Evolutionary conservation across 1,140 invertebrate species (phyloP).

Genomic region (Drosophila erecta): DNA sequence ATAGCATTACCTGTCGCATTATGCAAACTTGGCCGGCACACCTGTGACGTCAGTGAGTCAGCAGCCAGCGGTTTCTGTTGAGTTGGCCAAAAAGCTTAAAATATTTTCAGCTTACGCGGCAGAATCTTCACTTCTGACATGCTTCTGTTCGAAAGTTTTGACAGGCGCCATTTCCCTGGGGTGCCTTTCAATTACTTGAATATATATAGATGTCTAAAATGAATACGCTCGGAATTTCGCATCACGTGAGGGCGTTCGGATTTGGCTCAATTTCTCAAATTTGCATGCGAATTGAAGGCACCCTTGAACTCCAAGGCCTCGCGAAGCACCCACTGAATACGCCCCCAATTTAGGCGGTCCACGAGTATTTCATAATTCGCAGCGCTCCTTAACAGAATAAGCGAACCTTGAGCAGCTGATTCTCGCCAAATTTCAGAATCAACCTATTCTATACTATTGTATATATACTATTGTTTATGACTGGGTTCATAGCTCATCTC

Average conservation of each 20-base stretch:
- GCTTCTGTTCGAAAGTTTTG: conserved; percentile 40
- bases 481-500: conserved; percentile 22
- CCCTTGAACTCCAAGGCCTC: conserved; percentile 45
- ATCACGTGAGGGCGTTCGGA: conserved; percentile 19
- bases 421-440: conserved; percentile 14
- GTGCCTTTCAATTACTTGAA: conserved; percentile 24
- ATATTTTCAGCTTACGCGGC: conserved; percentile 43
- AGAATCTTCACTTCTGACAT: conserved; percentile 25
- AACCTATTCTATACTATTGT: background rate
- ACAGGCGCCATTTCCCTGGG: conserved; percentile 22
- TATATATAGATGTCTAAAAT: background rate
- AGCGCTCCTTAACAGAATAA: conserved; percentile 39
- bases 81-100: conserved; percentile 45
- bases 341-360: conserved; percentile 27
- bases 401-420: conserved; percentile 41
- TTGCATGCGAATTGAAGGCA: conserved; percentile 47
- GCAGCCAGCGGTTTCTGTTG: conserved; percentile 16
- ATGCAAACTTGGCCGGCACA: conserved; percentile 36
- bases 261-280: conserved; percentile 43
- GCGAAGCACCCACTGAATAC: conserved; percentile 16
- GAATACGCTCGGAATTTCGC: conserved; percentile 29
- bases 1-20: conserved; percentile 48
- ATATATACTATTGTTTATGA: background rate
- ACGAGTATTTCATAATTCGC: conserved; percentile 38
- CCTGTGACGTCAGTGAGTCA: conserved; percentile 49